Base-by-base conservation (phyloP, 2,888 invertebrate species). In the Leptodirus hochenwartii region DNA sequence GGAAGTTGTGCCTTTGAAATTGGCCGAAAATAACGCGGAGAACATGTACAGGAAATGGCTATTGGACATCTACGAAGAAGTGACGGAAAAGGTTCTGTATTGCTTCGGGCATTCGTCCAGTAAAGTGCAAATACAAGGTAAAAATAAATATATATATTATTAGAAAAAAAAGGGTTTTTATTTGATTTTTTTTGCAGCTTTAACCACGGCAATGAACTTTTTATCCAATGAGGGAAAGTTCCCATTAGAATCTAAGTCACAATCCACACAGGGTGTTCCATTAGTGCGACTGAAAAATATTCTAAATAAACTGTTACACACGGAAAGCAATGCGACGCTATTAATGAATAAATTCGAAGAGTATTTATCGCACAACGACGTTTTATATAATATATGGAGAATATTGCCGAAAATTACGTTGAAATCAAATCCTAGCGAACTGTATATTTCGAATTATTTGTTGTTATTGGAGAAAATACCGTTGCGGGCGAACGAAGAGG, bases 181-280 rank as follows among this genome's bases (percentile, higher is more conserved):
- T n/a, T n/a, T n/a, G n/a, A n/a, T n/a, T n/a, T n/a, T 30, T 39
- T 20, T 46, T 47, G 4, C 31, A 52, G 75, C 78, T 0, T 54
- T 85, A 3, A 66, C 72, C 2, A 73, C 77, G 0, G 63, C 73
- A 27, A 71, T 82, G 65, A 76, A 76, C 46, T 52, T 84, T 32
- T 56, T 85, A 42, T 63, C 69, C 24, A 64, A 63, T 31, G 84
- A 85, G 54, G 78, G 78, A 5, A 68, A 65, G 44, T 56, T 66
- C 47, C 76, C 77, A 1, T 44, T 77, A 17, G 68, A 69, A 41
- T 50, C 53, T 3, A 52, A 48, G 30, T 50, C 49, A 5, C 53
- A 58, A 11, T 60, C 63, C 2, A 55, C 56, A 6, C 64, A 65
- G 41, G 66, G 61, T 45, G 76, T 82, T 47, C 81, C 81, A 1